phyloP scores from a whole-genome alignment of 2,797 vertebrate genomes.

The Chaenodraco wilsoni region DNA sequence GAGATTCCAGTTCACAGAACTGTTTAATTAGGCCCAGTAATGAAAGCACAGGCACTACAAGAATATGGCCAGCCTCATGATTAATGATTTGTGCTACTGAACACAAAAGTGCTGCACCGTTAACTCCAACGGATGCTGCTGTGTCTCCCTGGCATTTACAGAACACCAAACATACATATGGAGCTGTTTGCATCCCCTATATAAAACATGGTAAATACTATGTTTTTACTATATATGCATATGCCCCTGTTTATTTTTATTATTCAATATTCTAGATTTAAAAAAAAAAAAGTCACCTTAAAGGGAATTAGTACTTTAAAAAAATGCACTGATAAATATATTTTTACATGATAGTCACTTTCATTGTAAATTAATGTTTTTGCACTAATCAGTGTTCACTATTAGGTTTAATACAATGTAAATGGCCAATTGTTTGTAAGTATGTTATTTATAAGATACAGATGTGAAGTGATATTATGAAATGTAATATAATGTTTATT shows the following conservation, averaged over 20 bases:
- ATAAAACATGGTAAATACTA: conserved; percentile 71
- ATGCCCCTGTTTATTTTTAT: conserved; percentile 32
- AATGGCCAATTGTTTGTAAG: conserved; percentile 23
- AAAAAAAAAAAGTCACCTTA: background rate
- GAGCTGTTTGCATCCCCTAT: conserved; percentile 75
- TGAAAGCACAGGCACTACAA: conserved; percentile 99
- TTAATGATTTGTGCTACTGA: conserved; percentile 99
- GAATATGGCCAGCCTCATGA: conserved; percentile 99
- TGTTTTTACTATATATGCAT: conserved; percentile 19
- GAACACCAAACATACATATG: conserved; percentile 90
- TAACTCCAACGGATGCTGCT: conserved; percentile 95
- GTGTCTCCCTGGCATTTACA: conserved; percentile 96
- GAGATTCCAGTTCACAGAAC: conserved; percentile 99
- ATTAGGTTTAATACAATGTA: conserved; percentile 23
- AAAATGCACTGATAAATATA: background rate
- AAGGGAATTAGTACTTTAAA: conserved; percentile 12
- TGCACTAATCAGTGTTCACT: conserved; percentile 7
- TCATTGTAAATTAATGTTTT: conserved; percentile 22
- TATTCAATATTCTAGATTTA: conserved; percentile 34
- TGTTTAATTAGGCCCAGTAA: conserved; percentile 99
- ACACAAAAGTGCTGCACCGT: conserved; percentile 99
- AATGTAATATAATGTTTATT: conserved; percentile 1
- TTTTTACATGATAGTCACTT: conserved; percentile 33
- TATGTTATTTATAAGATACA: conserved; percentile 28
- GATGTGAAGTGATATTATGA: background rate